phyloP scores from a whole-genome alignment of 2,113 vertebrate species.

The Pogona vitticeps region DNA sequence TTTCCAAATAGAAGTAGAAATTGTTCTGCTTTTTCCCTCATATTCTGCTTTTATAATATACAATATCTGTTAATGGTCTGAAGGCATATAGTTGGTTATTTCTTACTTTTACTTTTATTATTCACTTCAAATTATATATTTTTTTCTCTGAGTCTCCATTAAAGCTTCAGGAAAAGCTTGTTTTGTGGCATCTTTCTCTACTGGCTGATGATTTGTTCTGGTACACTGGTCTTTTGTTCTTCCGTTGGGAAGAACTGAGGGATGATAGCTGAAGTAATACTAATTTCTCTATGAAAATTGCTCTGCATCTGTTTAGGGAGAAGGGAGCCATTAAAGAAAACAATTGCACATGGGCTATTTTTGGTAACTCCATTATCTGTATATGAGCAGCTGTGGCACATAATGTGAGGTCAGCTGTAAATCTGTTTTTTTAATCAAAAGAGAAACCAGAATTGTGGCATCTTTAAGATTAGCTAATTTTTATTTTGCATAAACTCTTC shows the following conservation, averaged over 20 bases:
- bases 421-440: not conserved
- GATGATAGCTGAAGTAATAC: slow-evolving; percentile 17
- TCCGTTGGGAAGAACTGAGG: not conserved
- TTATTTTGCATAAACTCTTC: no score
- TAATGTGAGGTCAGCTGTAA: not conserved
- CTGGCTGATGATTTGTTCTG: slow-evolving; percentile 26
- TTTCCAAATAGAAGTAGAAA: not conserved
- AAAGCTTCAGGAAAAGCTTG: not conserved
- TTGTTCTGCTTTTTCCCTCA: not conserved
- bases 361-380: not conserved
- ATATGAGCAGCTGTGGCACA: not conserved
- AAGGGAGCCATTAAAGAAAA: slow-evolving; percentile 29
- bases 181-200: slow-evolving; percentile 26
- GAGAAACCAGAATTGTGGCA: not conserved
- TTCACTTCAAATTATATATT: slow-evolving; percentile 1
- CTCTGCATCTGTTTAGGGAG: slow-evolving; percentile 36
- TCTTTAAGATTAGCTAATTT: not conserved
- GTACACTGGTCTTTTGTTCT: slow-evolving; percentile 54
- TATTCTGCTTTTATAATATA: not conserved
- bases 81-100: not conserved
- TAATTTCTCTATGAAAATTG: not conserved
- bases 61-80: not conserved
- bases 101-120: not conserved
- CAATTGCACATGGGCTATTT: not conserved
- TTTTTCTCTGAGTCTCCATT: slow-evolving; percentile 24